These are phyloP conservation scores for Megaustenia siamemsis DNA, from an alignment of 2,888 invertebrate genomes.

Conservation along the genomic window DNA sequence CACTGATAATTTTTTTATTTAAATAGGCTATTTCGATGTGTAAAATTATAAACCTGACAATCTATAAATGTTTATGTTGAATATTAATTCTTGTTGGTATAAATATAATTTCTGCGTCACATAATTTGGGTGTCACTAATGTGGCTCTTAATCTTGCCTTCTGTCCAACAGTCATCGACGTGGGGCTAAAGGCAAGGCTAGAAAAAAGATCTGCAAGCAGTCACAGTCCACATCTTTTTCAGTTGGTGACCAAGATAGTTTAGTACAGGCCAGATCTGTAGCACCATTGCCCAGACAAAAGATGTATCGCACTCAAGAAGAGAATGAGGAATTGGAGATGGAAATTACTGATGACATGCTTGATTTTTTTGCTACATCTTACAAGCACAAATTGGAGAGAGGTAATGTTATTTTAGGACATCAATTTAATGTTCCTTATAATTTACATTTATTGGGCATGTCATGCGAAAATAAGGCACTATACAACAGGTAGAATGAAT, in stretches of 20 bases:
- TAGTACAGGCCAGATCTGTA: not conserved
- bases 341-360: constrained; percentile 85
- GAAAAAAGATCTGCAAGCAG: not conserved
- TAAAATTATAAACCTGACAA: too few species aligned
- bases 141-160: not conserved
- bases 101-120: too few species aligned
- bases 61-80: too few species aligned
- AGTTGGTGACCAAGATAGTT: not conserved
- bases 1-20: too few species aligned
- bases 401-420: constrained; percentile 61
- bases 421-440: not conserved
- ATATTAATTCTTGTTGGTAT: too few species aligned
- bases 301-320: not conserved
- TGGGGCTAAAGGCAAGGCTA: not conserved
- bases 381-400: constrained; percentile 82
- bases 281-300: too few species aligned
- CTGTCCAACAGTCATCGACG: not conserved
- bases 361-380: constrained; percentile 84
- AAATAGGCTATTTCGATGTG: too few species aligned
- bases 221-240: not conserved
- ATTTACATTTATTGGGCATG: too few species aligned
- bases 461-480: too few species aligned
- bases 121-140: not conserved
- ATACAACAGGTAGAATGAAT: too few species aligned
- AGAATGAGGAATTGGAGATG: constrained; percentile 81